A percentile compares a stretch with the other conserved stretches of the same genome.
These are phyloP conservation scores for Drosophila malerkotliana DNA, from an alignment of 1,140 invertebrate genomes.

Conservation along the genomic window DNA sequence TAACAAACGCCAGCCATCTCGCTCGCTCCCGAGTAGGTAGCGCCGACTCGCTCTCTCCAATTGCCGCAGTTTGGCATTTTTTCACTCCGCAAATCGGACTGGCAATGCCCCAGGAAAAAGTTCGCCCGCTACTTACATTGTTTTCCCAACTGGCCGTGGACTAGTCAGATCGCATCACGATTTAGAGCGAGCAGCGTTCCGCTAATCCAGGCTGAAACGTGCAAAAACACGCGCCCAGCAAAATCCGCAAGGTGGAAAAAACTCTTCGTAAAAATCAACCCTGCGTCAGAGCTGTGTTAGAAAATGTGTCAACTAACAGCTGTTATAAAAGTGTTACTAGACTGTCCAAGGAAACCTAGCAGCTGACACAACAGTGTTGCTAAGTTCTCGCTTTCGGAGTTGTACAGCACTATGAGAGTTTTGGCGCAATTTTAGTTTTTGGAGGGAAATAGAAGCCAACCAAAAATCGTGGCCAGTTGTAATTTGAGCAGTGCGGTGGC, in stretches of 20 bases:
- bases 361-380: conserved; percentile 34
- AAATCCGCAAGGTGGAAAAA: conserved; percentile 29
- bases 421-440: conserved; percentile 69
- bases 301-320: conserved; percentile 3
- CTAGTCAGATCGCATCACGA: conserved; percentile 33
- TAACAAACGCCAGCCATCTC: neutral
- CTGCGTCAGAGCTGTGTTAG: conserved; percentile 15
- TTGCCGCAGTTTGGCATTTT: conserved; percentile 25
- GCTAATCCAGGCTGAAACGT: conserved; percentile 44
- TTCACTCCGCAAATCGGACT: conserved; percentile 29
- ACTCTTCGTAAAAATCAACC: conserved; percentile 52
- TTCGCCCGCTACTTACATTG: conserved; percentile 51
- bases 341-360: neutral
- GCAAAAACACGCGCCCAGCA: conserved; percentile 44
- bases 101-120: neutral
- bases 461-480: conserved; percentile 70
- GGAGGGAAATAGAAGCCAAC: conserved; percentile 65
- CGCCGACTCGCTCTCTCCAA: conserved; percentile 47
- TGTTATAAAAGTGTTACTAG: neutral
- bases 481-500: conserved; percentile 68
- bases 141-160: conserved; percentile 26
- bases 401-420: conserved; percentile 46
- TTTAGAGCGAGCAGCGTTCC: conserved; percentile 29
- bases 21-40: conserved; percentile 28
- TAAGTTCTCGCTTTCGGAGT: too few species aligned